A percentile compares a stretch with the other conserved stretches of the same genome.
Conservation (phyloP, 2,113 vertebrate genomes). For the Mellivora capensis region DNA sequence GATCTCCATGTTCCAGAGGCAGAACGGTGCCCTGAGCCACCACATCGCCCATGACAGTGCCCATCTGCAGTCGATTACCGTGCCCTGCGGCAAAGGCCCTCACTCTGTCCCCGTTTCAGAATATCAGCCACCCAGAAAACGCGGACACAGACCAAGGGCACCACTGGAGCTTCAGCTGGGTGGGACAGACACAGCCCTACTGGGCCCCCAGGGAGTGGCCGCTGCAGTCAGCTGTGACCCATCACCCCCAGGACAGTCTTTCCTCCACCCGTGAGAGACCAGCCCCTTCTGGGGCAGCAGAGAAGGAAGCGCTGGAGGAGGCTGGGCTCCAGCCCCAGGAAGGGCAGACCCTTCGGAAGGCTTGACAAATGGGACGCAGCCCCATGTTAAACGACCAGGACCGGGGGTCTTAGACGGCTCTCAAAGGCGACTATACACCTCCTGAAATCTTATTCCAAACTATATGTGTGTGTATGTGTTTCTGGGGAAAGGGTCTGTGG, state of each 20-base stretch:
- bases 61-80: rapidly evolving
- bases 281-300: rapidly evolving
- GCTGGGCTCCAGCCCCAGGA: not conserved
- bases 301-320: rapidly evolving
- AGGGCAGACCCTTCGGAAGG: rapidly evolving
- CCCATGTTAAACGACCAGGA: rapidly evolving
- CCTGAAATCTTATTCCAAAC: not conserved
- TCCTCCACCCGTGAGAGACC: not conserved
- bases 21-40: rapidly evolving
- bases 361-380: rapidly evolving
- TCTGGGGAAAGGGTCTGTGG: not conserved
- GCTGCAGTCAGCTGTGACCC: not conserved
- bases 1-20: rapidly evolving
- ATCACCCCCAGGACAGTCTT: rapidly evolving
- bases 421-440: not conserved
- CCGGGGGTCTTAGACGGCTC: rapidly evolving
- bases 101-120: rapidly evolving
- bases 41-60: rapidly evolving
- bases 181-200: not conserved
- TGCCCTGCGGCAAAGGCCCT: rapidly evolving
- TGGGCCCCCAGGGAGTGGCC: too few species aligned
- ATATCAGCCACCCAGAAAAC: rapidly evolving
- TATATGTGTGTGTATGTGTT: rapidly evolving
- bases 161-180: not conserved
- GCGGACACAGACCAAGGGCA: rapidly evolving